Evolutionary conservation across 2,888 invertebrate genomes (phyloP).

Genomic region (Catocala sponsa): DNA sequence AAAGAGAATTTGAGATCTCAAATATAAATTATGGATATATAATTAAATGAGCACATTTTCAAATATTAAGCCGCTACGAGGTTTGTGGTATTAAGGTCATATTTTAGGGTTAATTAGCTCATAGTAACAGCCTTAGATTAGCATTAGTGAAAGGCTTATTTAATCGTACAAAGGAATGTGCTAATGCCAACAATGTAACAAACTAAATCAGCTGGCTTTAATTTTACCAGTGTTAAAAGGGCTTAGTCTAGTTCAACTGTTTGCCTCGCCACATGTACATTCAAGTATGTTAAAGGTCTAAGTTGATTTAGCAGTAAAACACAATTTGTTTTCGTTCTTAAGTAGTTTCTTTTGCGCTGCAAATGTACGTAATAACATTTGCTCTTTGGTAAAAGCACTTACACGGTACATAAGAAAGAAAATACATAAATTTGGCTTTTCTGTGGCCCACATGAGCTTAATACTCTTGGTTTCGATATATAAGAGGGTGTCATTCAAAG

Average conservation of each 20-base stretch:
- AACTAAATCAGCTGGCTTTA: conserved; percentile 12
- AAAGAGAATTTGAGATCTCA: conserved; percentile 32
- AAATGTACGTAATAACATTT: conserved; percentile 5
- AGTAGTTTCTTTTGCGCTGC: conserved; percentile 3
- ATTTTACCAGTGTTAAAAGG: conserved; percentile 25
- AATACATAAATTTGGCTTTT: not conserved
- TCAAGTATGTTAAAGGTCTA: conserved; percentile 18
- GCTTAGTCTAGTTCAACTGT: conserved; percentile 12
- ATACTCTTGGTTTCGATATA: too few relatives aligned
- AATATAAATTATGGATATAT: conserved; percentile 31
- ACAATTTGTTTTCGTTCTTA: conserved; percentile 4
- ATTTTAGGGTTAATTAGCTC: conserved; percentile 54
- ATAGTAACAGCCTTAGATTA: conserved; percentile 41
- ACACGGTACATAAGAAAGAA: not conserved
- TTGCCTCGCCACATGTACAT: conserved; percentile 21
- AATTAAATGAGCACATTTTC: conserved; percentile 39
- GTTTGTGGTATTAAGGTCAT: conserved; percentile 32
- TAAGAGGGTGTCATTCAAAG: too few relatives aligned
- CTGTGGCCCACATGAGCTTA: too few relatives aligned
- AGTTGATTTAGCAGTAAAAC: conserved; percentile 27
- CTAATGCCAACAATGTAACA: conserved; percentile 14
- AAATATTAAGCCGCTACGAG: conserved; percentile 42
- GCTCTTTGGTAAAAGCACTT: conserved; percentile 2
- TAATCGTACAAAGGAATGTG: conserved; percentile 22
- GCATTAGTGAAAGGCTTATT: conserved; percentile 21